Conservation (phyloP, 2,888 invertebrate genomes). For the Linnaemya vulpina region DNA sequence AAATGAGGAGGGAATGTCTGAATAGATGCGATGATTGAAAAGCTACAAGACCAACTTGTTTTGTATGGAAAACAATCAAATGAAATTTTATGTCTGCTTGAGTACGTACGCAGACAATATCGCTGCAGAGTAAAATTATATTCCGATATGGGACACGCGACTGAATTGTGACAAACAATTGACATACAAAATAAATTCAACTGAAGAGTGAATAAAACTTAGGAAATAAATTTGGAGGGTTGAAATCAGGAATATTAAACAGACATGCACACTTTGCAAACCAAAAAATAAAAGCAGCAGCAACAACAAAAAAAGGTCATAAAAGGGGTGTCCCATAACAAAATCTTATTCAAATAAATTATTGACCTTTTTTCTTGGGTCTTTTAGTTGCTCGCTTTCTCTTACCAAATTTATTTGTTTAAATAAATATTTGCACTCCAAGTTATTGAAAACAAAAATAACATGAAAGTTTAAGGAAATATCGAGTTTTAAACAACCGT, state of each 20-base stretch:
- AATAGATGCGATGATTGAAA: conserved; percentile 37
- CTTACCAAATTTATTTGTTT: conserved; percentile 45
- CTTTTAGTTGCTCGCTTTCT: conserved; percentile 29
- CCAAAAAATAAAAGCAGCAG: neutral
- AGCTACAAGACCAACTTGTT: conserved; percentile 65
- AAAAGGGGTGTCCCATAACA: conserved; percentile 69
- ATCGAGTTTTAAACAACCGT: conserved; percentile 2
- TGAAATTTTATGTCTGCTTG: conserved; percentile 35
- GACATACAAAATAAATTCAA: conserved; percentile 33
- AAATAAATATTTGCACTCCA: conserved; percentile 48
- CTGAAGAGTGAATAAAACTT: neutral
- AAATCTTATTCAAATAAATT: conserved; percentile 68
- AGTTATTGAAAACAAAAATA: conserved; percentile 30
- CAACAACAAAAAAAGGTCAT: conserved; percentile 28
- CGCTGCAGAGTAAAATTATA: conserved; percentile 61
- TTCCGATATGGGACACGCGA: conserved; percentile 75
- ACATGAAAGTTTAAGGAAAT: neutral
- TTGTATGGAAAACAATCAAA: conserved; percentile 44
- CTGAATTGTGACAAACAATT: conserved; percentile 71
- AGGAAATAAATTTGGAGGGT: conserved; percentile 24
- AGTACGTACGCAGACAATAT: neutral
- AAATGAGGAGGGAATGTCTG: conserved; percentile 11
- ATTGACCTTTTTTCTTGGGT: conserved; percentile 66
- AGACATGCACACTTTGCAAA: neutral
- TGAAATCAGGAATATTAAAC: neutral